phyloP scores from a whole-genome alignment of 2,797 vertebrate species.

The Gallirallus australis region DNA sequence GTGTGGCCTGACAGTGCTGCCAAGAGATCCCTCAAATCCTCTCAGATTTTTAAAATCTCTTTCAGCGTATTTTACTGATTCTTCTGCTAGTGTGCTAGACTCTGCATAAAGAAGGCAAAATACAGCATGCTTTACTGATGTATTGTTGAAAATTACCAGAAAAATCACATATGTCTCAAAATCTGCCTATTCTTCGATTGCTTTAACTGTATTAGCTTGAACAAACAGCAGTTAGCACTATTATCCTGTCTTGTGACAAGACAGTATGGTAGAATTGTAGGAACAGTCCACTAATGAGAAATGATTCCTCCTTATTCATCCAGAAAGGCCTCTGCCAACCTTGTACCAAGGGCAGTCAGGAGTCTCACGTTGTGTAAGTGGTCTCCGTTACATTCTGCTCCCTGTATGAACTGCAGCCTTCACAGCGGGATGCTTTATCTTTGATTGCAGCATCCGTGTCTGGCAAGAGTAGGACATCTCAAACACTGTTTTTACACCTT shows the following conservation, averaged over 20 bases:
- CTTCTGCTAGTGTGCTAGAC: neutral
- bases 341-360: constrained; percentile 45
- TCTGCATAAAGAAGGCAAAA: neutral
- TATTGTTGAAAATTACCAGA: neutral
- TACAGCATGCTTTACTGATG: neutral
- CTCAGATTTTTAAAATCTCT: neutral
- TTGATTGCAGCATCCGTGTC: constrained; percentile 40
- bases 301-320: neutral
- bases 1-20: neutral
- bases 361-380: constrained; percentile 30
- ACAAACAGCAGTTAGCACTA: neutral
- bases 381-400: constrained; percentile 21
- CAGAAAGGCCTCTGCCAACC: constrained; percentile 17
- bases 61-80: neutral
- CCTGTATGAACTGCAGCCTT: neutral
- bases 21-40: neutral
- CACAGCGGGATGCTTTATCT: constrained; percentile 37
- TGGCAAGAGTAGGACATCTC: constrained; percentile 48
- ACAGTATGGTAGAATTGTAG: neutral
- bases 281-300: neutral
- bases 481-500: constrained; percentile 43
- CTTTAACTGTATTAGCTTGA: neutral
- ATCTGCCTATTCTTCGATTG: neutral
- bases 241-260: neutral
- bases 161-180: neutral